Evolutionary conservation across 2,888 invertebrate genomes (phyloP).

Genomic region (Dryomyza anilis): DNA sequence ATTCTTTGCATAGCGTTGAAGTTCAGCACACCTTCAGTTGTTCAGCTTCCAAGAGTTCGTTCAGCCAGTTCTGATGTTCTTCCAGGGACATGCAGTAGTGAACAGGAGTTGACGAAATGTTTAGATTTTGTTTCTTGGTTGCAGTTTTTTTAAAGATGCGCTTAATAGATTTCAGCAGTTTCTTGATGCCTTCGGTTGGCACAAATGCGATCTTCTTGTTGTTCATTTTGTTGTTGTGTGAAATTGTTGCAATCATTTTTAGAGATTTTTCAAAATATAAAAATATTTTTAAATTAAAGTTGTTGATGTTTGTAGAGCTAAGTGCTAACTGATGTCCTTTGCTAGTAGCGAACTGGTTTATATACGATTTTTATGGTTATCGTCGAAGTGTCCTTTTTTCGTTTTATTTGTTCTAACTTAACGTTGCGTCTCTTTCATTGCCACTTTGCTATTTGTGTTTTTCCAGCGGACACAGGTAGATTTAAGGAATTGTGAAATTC

Average conservation of each 20-base stretch:
- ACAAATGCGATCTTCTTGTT: conserved; percentile 28
- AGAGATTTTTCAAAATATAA: conserved; percentile 31
- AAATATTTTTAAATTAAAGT: conserved; percentile 24
- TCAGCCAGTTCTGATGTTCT: conserved; percentile 45
- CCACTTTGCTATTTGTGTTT: not conserved
- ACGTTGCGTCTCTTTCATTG: not conserved
- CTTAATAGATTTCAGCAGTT: conserved; percentile 40
- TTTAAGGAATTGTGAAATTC: not conserved
- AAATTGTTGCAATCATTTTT: conserved; percentile 30
- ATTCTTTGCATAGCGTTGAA: not conserved
- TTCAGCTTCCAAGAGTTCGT: conserved; percentile 40
- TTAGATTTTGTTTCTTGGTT: too few species aligned
- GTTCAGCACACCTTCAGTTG: not conserved
- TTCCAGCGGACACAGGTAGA: not conserved
- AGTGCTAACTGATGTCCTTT: conserved; percentile 38
- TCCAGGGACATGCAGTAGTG: conserved; percentile 38
- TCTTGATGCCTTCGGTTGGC: conserved; percentile 39
- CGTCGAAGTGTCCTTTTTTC: not conserved
- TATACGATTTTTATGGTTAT: conserved; percentile 24
- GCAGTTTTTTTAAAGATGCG: conserved; percentile 34
- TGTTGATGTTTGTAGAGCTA: conserved; percentile 21
- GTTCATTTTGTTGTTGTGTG: conserved; percentile 2
- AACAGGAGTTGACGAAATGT: too few species aligned
- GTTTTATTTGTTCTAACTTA: not conserved
- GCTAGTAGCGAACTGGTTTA: conserved; percentile 8